A percentile compares a stretch with the other conserved stretches of the same genome.
These are phyloP conservation scores for Crotalus tigris DNA, from an alignment of 2,113 vertebrate genomes.

Conservation along the genomic window DNA sequence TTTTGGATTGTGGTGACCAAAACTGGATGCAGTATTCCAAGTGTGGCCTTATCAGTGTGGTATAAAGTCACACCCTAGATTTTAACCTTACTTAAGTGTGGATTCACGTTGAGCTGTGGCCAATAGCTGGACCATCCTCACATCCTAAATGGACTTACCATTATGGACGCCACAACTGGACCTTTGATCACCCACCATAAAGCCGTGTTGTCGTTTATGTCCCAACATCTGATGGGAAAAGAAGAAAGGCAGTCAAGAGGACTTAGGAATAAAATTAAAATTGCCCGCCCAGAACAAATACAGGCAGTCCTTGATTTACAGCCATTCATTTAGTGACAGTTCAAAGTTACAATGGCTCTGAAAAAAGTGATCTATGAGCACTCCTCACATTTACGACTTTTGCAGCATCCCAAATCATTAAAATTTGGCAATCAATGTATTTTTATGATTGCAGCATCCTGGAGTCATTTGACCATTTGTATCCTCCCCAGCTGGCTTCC, in stretches of 20 bases:
- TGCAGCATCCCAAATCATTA: not conserved
- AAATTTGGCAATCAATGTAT: not conserved
- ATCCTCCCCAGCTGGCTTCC: not conserved
- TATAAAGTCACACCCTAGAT: not conserved
- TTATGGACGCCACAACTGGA: slow-evolving; percentile 93
- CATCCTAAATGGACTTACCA: slow-evolving; percentile 74
- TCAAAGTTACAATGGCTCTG: not conserved
- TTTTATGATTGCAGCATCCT: not conserved
- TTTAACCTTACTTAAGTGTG: not conserved
- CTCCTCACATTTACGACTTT: not conserved
- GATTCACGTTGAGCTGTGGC: not conserved
- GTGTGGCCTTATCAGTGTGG: not conserved
- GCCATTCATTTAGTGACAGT: not conserved
- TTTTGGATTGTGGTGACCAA: not conserved
- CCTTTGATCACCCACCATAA: slow-evolving; percentile 99
- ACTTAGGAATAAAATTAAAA: not conserved
- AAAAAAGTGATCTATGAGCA: not conserved
- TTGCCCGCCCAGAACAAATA: not conserved
- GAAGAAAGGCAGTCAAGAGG: not conserved
- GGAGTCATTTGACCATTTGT: not conserved
- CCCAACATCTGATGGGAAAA: slow-evolving; percentile 85
- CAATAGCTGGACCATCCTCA: rapidly evolving
- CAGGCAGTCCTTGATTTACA: not conserved
- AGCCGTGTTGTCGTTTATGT: slow-evolving; percentile 93
- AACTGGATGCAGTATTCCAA: not conserved